Base-by-base conservation (phyloP, 2,888 invertebrate species). In the Malthinus seriepunctatus region DNA sequence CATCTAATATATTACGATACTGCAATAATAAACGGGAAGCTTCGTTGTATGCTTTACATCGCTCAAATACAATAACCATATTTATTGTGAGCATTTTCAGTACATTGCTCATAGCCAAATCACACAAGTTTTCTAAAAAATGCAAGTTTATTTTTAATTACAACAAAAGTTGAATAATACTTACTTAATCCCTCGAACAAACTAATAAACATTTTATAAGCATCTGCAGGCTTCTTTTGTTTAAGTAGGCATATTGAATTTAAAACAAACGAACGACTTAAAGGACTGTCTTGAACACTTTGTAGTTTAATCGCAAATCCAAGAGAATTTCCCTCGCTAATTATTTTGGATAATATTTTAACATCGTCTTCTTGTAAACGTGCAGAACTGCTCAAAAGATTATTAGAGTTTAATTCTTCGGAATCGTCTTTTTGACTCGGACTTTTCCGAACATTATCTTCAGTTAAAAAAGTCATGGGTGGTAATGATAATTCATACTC, bases 231-330 rank as follows among this genome's bases (percentile, higher is more conserved):
- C 10, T 9, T 6, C 5, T 23, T 42, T 7, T 15, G 3, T 15
- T 42, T 42, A n/a, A 42, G 12, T n/a, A 42, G 23, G 15, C 39
- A 42, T n/a, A 42, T 42, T 6, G 39, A 15, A 42, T 42, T 42
- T 15, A 42, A 42, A 15, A 42, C 23, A 42, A 42, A 42, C 39
- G 15, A 42, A 7, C 39, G 39, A 6, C 14, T 42, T 15, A 15
- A n/a, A 2, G 9, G 5, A n/a, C 11, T 15, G 12, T 11, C 39
- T 42, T 42, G 39, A 23, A 9, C n/a, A 14, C 12, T 12, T 11
- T 42, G 23, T 9, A 42, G 23, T 42, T 42, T 42, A 6, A 23
- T 12, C 4, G 23, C 6, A 42, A 42, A 42, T 1, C 39, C 39
- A n/a, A 42, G 12, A 8, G 12, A 3, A 42, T 42, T 15, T 15